Conservation (phyloP, 2,797 vertebrate species). For the Oryzias sinensis region DNA sequence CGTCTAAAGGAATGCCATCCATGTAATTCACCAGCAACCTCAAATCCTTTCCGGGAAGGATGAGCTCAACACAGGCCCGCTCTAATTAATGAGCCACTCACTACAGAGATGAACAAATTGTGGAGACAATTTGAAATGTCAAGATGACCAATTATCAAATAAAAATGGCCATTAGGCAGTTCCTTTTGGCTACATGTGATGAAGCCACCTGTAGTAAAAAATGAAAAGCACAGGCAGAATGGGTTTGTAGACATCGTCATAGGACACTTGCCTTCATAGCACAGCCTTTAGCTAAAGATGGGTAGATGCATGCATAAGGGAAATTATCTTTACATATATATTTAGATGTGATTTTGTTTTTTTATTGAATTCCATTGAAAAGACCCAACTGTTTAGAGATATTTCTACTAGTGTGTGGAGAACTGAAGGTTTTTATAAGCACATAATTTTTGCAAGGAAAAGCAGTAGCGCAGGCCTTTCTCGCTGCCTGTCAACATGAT, state of each 20-base stretch:
- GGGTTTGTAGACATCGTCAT: conserved; percentile 51
- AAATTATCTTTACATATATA: too few species aligned
- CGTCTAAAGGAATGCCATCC: conserved; percentile 64
- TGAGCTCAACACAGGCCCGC: conserved; percentile 65
- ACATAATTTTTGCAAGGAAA: too few species aligned
- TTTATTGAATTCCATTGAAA: too few species aligned
- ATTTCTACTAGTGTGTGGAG: too few species aligned
- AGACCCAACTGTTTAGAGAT: too few species aligned
- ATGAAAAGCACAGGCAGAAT: conserved; percentile 36
- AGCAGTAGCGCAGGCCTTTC: not conserved
- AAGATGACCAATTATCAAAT: conserved; percentile 82
- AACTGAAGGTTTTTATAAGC: too few species aligned
- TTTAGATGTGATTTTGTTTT: too few species aligned
- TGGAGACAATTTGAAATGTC: conserved; percentile 77
- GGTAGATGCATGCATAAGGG: too few species aligned
- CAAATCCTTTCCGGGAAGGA: conserved; percentile 57
- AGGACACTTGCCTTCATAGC: conserved; percentile 43
- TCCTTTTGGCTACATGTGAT: conserved; percentile 71
- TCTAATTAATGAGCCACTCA: conserved; percentile 75
- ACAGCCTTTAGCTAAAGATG: conserved; percentile 49
- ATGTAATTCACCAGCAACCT: conserved; percentile 67
- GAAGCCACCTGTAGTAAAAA: conserved; percentile 69
- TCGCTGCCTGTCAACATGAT: not conserved
- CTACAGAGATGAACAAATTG: conserved; percentile 75
- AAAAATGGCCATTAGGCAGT: conserved; percentile 72